Evolutionary conservation across 2,888 invertebrate genomes (phyloP).

Genomic region (Drosophila anomelani): DNA sequence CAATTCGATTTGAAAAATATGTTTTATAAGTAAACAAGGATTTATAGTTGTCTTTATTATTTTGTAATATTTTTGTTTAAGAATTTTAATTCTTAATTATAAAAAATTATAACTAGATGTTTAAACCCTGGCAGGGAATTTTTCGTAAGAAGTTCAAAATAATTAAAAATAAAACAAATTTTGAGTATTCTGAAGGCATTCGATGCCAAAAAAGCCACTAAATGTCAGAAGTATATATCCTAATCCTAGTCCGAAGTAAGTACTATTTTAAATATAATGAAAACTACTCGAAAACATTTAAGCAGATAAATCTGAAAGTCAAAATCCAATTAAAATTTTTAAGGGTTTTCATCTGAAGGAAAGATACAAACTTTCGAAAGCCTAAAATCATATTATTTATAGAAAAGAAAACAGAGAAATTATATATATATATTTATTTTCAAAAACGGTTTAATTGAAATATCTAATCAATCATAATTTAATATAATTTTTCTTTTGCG

Average conservation of each 20-base stretch:
- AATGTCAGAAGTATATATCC: background rate
- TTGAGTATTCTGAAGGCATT: no score
- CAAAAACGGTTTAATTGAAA: background rate
- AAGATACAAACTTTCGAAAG: background rate
- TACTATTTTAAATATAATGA: background rate
- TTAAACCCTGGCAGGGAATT: no score
- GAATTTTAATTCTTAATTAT: no score
- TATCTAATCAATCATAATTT: background rate
- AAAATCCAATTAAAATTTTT: background rate
- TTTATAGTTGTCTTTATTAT: background rate
- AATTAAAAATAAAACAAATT: no score
- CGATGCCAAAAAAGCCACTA: background rate
- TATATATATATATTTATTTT: no score
- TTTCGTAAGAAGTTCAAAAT: no score
- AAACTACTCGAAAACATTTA: background rate
- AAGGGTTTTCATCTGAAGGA: background rate
- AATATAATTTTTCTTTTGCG: background rate
- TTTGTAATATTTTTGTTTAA: background rate
- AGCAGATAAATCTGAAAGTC: background rate
- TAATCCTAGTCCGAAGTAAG: background rate
- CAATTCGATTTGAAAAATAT: background rate
- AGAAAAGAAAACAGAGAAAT: background rate
- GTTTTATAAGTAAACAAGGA: background rate
- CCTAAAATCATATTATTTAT: background rate
- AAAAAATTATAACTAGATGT: no score